Conservation (phyloP, 2,113 vertebrate genomes). For the Sterrhoptilus dennistouni region DNA sequence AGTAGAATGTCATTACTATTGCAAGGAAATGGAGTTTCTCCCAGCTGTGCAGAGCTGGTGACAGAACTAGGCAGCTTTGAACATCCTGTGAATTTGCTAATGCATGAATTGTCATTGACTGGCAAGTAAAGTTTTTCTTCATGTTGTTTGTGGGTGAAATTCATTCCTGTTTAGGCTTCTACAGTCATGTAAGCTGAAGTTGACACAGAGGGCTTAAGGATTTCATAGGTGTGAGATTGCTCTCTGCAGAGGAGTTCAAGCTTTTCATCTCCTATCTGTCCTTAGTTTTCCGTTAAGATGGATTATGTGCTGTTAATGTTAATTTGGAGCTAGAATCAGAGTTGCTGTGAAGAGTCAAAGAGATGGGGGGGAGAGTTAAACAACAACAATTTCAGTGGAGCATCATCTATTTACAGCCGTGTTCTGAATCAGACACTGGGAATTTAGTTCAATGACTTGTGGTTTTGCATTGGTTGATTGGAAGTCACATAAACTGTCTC, state of each 20-base stretch:
- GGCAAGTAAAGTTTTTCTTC: slow-evolving; percentile 19
- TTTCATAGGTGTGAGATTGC: not conserved
- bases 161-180: not conserved
- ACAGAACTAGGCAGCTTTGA: slow-evolving; percentile 50
- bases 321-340: not conserved
- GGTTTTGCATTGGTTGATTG: not conserved
- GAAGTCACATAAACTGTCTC: not conserved
- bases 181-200: not conserved
- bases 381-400: not conserved
- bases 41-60: slow-evolving; percentile 44
- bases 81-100: not conserved
- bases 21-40: slow-evolving; percentile 40
- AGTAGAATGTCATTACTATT: slow-evolving; percentile 52
- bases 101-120: not conserved
- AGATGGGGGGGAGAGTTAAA: not conserved
- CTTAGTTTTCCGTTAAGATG: not conserved
- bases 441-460: not conserved
- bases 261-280: not conserved
- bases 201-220: not conserved
- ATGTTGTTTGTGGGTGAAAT: slow-evolving; percentile 13
- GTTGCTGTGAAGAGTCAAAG: not conserved
- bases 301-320: not conserved
- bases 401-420: not conserved
- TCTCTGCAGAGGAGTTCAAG: not conserved
- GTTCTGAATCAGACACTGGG: not conserved